A percentile compares a stretch with the other conserved stretches of the same genome.
phyloP scores from a whole-genome alignment of 2,797 vertebrate species.

The Sebastes matsubarae region DNA sequence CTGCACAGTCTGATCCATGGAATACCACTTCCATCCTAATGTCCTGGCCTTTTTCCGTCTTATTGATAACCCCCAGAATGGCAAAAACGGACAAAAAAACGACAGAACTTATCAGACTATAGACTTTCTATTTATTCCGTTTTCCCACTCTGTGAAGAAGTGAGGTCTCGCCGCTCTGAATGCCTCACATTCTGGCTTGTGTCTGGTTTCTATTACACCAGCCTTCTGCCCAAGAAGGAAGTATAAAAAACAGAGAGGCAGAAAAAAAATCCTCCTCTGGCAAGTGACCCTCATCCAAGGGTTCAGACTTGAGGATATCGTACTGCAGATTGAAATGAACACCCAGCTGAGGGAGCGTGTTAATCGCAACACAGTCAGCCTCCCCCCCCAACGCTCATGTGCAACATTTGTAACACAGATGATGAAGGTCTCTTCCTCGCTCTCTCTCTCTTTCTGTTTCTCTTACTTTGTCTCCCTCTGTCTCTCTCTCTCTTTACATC shows the following conservation, averaged over 20 bases:
- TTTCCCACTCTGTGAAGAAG: slow-evolving; percentile 53
- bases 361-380: slow-evolving; percentile 58
- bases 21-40: slow-evolving; percentile 53
- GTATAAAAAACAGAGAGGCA: slow-evolving; percentile 59
- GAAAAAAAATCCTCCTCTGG: slow-evolving; percentile 70
- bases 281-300: slow-evolving; percentile 73
- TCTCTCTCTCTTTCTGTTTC: slow-evolving; percentile 19
- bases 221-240: slow-evolving; percentile 79
- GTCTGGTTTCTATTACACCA: slow-evolving; percentile 81
- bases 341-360: slow-evolving; percentile 66
- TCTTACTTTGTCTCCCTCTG: slow-evolving; percentile 5
- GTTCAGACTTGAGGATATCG: slow-evolving; percentile 76
- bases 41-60: slow-evolving; percentile 31
- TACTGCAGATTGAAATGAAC: slow-evolving; percentile 70
- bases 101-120: slow-evolving; percentile 3
- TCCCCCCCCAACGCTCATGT: slow-evolving; percentile 47
- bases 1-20: slow-evolving; percentile 41
- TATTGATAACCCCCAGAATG: slow-evolving; percentile 31
- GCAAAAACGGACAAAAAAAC: background rate
- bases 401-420: slow-evolving; percentile 70
- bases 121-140: slow-evolving; percentile 45
- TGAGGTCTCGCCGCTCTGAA: slow-evolving; percentile 61
- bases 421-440: slow-evolving; percentile 54
- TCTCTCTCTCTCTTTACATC: slow-evolving; percentile 4
- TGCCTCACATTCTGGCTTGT: slow-evolving; percentile 77